Evolutionary conservation across 1,140 invertebrate genomes (phyloP), one percentile per base, ranked within the genome.

Genomic region (Drosophila sproati): DNA sequence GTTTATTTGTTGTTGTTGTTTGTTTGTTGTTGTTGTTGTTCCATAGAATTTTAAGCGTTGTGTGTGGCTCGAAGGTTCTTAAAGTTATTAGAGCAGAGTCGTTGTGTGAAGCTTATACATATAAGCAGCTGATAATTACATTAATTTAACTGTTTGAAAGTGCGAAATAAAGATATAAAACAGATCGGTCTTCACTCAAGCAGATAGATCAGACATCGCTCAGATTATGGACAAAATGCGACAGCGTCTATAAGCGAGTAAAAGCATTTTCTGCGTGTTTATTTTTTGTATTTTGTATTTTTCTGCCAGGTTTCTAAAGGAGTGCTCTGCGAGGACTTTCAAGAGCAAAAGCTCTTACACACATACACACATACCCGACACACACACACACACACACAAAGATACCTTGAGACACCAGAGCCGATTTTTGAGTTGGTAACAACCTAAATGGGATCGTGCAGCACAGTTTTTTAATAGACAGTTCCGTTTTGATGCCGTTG

Each of bases 401-500:
- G 8, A 7, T 39, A 41, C 45, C 29, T 43, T 32, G 34, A 28
- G 8, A 0, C 20, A 1, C 20, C 20, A 20, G 34, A 12, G 54
- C 35, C 20, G 20, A 31, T 37, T 10, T 45, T 28, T 2, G 39
- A 31, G 39, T 10, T 20, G 20, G n/a, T 37, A 20, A 37, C 71
- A 73, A 69, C 50, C 57, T 69, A 69, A 74, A 69, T 68, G 64
- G 34, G 64, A 74, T 74, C 64, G 66, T 55, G 71, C 71, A 45
- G 29, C 39, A 37, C 41, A 12, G 8, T 31, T 50, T 34, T 37
- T 29, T 74, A 86, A 88, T 86, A 86, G 82, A 88, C 82, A 82
- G 82, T 86, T 88, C 82, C 82, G 83, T 85, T 76, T 68, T 70
- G 66, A 71, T 74, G 83, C 61, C 79, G 55, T 67, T 76, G 57